Percentiles rank a stretch among this genome's conserved stretches.
phyloP scores from a whole-genome alignment of 2,888 invertebrate genomes.

The Lasioglossum figueresi region DNA sequence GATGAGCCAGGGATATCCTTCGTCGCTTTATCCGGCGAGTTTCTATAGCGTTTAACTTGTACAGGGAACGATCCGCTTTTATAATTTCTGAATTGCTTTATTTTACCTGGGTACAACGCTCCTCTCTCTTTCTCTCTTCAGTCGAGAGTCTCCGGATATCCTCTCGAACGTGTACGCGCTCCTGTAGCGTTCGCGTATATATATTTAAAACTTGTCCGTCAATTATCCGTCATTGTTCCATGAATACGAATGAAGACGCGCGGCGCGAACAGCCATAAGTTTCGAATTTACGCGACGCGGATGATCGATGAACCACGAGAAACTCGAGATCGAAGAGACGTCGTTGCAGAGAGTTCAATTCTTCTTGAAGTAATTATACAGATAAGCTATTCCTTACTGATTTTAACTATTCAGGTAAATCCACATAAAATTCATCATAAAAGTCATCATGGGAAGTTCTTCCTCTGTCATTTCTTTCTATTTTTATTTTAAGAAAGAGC shows the following conservation, averaged over 20 bases:
- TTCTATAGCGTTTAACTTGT: constrained; percentile 14
- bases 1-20: neutral
- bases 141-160: neutral
- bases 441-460: no score
- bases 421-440: no score
- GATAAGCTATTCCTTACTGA: no score
- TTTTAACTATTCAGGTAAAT: no score
- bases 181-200: neutral
- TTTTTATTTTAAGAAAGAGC: no score
- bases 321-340: neutral
- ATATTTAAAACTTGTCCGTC: neutral
- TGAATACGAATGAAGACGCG: constrained; percentile 19
- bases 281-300: neutral
- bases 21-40: neutral
- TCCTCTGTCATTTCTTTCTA: no score
- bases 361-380: no score
- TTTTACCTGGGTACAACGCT: constrained; percentile 5
- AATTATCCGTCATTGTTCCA: neutral
- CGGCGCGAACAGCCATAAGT: neutral
- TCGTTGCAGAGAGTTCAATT: no score
- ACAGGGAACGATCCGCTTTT: neutral
- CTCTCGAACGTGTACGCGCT: neutral
- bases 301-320: neutral
- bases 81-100: constrained; percentile 11
- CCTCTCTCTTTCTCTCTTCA: neutral